Evolutionary conservation across 1,140 invertebrate species (phyloP).

Genomic region (Himalopsyche phryganea): DNA sequence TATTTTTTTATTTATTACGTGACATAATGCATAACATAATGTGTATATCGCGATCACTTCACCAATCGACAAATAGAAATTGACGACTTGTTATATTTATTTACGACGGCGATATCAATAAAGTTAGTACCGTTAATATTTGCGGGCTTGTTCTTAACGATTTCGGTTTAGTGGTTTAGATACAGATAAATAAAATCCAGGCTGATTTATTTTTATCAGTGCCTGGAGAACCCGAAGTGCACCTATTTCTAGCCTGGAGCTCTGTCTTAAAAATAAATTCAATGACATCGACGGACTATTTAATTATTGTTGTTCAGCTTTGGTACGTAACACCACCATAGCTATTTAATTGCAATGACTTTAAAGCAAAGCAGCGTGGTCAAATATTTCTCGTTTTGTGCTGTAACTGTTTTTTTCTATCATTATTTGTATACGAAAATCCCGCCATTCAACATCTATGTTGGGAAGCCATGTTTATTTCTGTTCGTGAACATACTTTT

Average conservation of each 20-base stretch:
- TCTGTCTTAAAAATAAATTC: slow-evolving; percentile 54
- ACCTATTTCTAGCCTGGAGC: slow-evolving; percentile 54
- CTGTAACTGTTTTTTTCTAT: slow-evolving; percentile 14
- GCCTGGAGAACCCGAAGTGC: slow-evolving; percentile 55
- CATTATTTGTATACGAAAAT: slow-evolving; percentile 24
- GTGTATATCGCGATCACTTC: too few species aligned
- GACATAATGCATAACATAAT: too few species aligned
- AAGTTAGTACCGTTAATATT: slow-evolving; percentile 19
- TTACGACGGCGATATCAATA: background rate
- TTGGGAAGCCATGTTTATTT: slow-evolving; percentile 18
- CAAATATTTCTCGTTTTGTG: too few species aligned
- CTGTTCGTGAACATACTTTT: too few species aligned
- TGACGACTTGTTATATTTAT: too few species aligned
- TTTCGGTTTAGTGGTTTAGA: slow-evolving; percentile 23
- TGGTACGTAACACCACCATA: too few species aligned
- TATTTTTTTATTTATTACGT: too few species aligned
- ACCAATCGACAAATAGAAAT: too few species aligned
- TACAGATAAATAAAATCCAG: slow-evolving; percentile 43
- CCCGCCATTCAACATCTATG: slow-evolving; percentile 13
- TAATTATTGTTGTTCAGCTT: background rate
- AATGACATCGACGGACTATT: slow-evolving; percentile 43
- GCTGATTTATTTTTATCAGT: slow-evolving; percentile 54
- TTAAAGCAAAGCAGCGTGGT: too few species aligned
- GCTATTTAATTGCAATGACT: too few species aligned
- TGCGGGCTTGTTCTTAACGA: slow-evolving; percentile 21